Evolutionary conservation across 1,140 invertebrate genomes (phyloP), one percentile per base, ranked within the genome.

Genomic region (Plectrocnemia conspersa): DNA sequence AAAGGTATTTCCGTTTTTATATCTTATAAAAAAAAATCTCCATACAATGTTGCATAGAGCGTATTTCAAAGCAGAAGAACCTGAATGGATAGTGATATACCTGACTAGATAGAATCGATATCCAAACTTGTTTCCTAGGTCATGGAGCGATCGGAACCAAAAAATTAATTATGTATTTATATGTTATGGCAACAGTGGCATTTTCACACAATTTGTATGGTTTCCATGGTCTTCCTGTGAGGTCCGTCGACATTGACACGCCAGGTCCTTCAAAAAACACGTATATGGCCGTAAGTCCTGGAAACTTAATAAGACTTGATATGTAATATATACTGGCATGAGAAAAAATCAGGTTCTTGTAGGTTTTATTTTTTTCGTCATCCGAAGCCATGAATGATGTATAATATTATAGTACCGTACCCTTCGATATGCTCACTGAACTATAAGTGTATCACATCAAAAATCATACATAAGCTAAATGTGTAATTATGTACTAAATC

Each of bases 301-400:
- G 53, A 56, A 56, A 56, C 54, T 56, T 44, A 49, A 56, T 45
- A 49, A 41, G 54, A 38, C 46, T 16, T 33, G 41, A 53, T 25
- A 35, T 54, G 52, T 54, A 54, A 55, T 36, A 45, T 55, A 55
- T 40, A 47, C 44, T 27, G 41, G 33, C 33, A 50, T 13, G 24
- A 42, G 41, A 54, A 54, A 54, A 54, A 54, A 54, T 54, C 52
- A 13, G 15, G 52, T 44, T 45, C 24, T 38, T 40, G 21, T 52
- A 36, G n/a, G 11, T 40, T 15, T 10, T 36, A 40, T 48, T 48
- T 48, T 36, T 38, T 19, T 22, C 33, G 18, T 38, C 35, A 38
- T 50, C 33, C 22, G 47, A 50, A 50, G 47, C 47, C 47, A 38
- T 50, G 13, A 29, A 50, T 50, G 47, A 48, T n/a, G n/a, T n/a